Conservation (phyloP, 2,797 vertebrate species). For the Varecia variegata region DNA sequence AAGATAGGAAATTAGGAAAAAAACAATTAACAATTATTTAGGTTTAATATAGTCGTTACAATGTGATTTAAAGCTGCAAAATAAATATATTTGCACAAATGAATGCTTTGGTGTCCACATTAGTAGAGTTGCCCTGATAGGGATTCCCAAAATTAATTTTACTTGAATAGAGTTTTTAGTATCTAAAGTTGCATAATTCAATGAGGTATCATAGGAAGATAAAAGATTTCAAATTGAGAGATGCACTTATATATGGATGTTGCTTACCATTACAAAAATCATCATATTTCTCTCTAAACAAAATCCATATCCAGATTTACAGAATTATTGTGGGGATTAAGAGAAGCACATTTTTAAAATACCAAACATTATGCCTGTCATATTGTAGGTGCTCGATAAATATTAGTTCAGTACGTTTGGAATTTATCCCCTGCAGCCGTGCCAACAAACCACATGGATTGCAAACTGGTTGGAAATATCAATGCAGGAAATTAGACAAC, state of each 20-base stretch:
- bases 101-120: background rate
- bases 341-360: background rate
- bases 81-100: background rate
- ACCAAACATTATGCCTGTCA: background rate
- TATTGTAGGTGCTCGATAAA: background rate
- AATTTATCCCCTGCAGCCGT: background rate
- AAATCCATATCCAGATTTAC: background rate
- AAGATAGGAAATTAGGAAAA: background rate
- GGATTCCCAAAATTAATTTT: background rate
- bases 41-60: background rate
- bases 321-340: background rate
- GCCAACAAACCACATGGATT: background rate
- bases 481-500: background rate
- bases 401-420: background rate
- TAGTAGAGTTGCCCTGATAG: background rate
- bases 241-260: background rate
- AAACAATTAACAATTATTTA: background rate
- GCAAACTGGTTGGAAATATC: background rate
- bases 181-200: background rate
- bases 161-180: background rate
- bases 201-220: background rate
- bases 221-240: background rate
- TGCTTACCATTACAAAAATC: background rate
- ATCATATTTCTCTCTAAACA: background rate
- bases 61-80: background rate